These are phyloP conservation scores for Tineola bisselliella DNA, from an alignment of 2,888 invertebrate genomes.

Conservation along the genomic window DNA sequence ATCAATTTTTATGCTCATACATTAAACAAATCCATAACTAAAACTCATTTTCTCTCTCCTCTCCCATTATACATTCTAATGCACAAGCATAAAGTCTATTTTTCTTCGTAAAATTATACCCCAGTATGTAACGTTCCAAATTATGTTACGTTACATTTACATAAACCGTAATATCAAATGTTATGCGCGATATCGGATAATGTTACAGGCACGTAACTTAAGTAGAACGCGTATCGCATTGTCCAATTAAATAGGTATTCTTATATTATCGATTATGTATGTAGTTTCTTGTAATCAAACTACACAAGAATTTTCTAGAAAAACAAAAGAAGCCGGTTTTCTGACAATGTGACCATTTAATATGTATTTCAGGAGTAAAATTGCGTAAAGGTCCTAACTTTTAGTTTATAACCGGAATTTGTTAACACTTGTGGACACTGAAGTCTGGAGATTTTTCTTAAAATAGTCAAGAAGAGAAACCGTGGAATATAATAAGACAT, in stretches of 20 bases:
- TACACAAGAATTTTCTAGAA: too few relatives aligned
- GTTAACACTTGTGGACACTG: too few relatives aligned
- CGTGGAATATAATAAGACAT: too few relatives aligned
- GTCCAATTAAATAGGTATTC: not conserved
- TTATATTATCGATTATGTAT: too few relatives aligned
- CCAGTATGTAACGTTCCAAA: not conserved
- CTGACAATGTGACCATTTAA: too few relatives aligned
- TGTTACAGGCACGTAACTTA: not conserved
- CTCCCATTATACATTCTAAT: not conserved
- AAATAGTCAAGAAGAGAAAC: too few relatives aligned
- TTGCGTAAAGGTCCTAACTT: too few relatives aligned
- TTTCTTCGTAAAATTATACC: not conserved
- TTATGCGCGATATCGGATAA: not conserved
- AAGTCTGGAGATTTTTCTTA: too few relatives aligned
- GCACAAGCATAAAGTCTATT: not conserved
- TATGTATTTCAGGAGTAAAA: too few relatives aligned
- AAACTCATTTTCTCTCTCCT: not conserved
- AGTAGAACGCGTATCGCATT: not conserved
- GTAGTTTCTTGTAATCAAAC: too few relatives aligned
- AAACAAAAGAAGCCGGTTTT: too few relatives aligned
- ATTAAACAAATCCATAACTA: not conserved
- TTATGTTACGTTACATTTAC: not conserved
- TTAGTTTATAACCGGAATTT: too few relatives aligned
- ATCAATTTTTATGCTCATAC: not conserved
- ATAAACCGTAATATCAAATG: not conserved